Evolutionary conservation across 1,140 invertebrate species (phyloP).

Genomic region (Helicoverpa armigera): DNA sequence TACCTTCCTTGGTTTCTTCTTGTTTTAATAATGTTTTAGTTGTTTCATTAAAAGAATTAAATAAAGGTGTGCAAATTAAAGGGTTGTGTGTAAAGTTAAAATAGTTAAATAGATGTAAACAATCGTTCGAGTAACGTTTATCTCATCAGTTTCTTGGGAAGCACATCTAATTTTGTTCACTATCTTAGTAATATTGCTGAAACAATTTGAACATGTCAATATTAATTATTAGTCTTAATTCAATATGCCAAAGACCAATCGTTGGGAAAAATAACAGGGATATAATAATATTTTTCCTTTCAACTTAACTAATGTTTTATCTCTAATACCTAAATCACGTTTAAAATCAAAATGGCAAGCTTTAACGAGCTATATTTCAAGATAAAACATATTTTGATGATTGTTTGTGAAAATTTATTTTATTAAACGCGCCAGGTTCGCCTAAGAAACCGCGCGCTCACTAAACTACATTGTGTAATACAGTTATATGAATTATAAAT

Average conservation of each 20-base stretch:
- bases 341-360: constrained; percentile 66
- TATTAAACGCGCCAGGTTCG: constrained; percentile 66
- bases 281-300: constrained; percentile 78
- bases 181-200: constrained; percentile 54
- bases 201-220: constrained; percentile 65
- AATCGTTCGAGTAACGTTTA: constrained; percentile 74
- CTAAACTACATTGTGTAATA: constrained; percentile 69
- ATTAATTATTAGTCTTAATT: constrained; percentile 67
- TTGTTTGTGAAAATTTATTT: constrained; percentile 75
- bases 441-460: constrained; percentile 59
- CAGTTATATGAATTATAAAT: constrained; percentile 79
- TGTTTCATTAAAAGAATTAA: constrained; percentile 73
- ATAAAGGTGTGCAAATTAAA: constrained; percentile 86
- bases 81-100: constrained; percentile 86
- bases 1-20: constrained; percentile 34
- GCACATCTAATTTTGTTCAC: constrained; percentile 71
- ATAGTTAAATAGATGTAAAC: constrained; percentile 83
- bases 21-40: constrained; percentile 67
- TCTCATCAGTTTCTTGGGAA: constrained; percentile 66
- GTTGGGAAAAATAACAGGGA: constrained; percentile 83
- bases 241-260: constrained; percentile 84
- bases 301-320: constrained; percentile 64
- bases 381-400: constrained; percentile 77
- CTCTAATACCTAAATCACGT: constrained; percentile 66
- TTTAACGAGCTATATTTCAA: constrained; percentile 72